Percentiles rank a stretch among this genome's conserved stretches.
Conservation (phyloP, 2,113 vertebrate species). For the Glareola pratincola region DNA sequence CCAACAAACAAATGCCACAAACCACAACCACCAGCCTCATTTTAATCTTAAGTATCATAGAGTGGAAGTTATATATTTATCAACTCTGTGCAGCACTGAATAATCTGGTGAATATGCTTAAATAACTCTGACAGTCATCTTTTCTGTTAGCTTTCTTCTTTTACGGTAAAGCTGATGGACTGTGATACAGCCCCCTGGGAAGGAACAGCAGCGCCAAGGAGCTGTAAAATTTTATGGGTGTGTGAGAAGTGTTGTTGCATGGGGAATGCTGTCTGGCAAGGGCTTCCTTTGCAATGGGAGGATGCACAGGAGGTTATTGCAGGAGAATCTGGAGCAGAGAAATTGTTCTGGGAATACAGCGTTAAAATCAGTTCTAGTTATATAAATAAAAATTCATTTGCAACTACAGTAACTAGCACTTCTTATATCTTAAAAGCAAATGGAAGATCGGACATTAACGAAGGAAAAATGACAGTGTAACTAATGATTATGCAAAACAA, state of each 20-base stretch:
- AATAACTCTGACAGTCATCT: neutral
- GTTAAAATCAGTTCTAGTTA: neutral
- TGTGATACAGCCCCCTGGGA: neutral
- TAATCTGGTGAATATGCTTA: neutral
- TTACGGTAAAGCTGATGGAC: neutral
- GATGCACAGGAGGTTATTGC: neutral
- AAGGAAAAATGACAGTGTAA: neutral
- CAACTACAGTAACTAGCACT: neutral
- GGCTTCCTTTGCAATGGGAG: neutral
- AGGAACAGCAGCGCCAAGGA: neutral
- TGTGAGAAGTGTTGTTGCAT: neutral
- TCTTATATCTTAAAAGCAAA: neutral
- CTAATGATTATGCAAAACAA: neutral
- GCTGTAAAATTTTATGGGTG: neutral
- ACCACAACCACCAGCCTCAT: neutral
- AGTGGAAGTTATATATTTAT: neutral
- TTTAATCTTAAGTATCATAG: neutral
- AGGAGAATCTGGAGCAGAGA: neutral
- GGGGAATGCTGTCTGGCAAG: neutral
- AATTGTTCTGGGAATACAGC: neutral
- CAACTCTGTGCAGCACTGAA: neutral
- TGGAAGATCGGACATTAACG: neutral
- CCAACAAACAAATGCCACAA: neutral
- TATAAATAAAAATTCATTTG: neutral
- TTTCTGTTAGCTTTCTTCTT: neutral